phyloP scores from a whole-genome alignment of 2,888 invertebrate genomes.

The Ethmia dodecea region DNA sequence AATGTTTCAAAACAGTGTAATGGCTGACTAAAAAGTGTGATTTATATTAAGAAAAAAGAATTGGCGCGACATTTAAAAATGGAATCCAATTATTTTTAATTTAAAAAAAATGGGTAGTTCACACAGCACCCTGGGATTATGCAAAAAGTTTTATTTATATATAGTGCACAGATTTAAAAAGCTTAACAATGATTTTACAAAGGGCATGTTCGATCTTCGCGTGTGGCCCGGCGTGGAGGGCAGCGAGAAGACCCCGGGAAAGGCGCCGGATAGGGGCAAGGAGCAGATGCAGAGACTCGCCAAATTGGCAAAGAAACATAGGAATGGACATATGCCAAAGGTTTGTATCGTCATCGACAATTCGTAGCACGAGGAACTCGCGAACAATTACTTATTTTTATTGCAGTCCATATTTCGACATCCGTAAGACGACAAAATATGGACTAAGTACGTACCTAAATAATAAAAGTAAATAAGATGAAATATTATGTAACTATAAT shows the following conservation, averaged over 20 bases:
- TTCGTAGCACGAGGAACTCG: too few relatives aligned
- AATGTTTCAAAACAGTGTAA: too few relatives aligned
- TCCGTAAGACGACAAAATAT: too few relatives aligned
- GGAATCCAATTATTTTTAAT: background rate
- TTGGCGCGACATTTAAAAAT: background rate
- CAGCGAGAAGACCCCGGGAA: slow-evolving; percentile 88
- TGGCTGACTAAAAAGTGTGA: too few relatives aligned
- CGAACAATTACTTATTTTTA: too few relatives aligned
- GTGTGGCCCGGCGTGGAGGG: slow-evolving; percentile 96
- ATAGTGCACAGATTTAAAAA: slow-evolving; percentile 32
- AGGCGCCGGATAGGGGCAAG: slow-evolving; percentile 87
- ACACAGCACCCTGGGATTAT: slow-evolving; percentile 32
- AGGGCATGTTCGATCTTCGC: slow-evolving; percentile 92
- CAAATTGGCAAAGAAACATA: slow-evolving; percentile 94
- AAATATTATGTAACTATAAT: too few relatives aligned
- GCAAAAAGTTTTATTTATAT: slow-evolving; percentile 29
- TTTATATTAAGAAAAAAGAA: too few relatives aligned
- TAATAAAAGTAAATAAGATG: too few relatives aligned
- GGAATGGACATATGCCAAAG: slow-evolving; percentile 95
- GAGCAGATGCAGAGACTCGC: slow-evolving; percentile 93
- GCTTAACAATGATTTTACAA: slow-evolving; percentile 31
- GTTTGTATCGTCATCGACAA: too few relatives aligned
- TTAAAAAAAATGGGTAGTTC: slow-evolving; percentile 42
- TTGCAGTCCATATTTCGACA: too few relatives aligned
- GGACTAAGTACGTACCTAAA: too few relatives aligned